These are phyloP conservation scores for Agrilus planipennis DNA, from an alignment of 1,140 invertebrate genomes.

Conservation along the genomic window DNA sequence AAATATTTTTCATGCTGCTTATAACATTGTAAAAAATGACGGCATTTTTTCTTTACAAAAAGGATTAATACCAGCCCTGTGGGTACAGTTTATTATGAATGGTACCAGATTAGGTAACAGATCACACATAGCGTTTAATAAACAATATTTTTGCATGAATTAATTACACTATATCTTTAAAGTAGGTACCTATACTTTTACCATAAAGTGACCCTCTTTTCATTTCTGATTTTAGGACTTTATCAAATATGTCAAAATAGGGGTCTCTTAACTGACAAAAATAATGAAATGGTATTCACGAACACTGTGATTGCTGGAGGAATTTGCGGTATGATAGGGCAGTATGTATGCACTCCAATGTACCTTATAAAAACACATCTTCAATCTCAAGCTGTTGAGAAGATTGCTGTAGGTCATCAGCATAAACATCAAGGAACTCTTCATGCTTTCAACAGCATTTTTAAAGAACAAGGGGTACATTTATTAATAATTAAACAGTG, in stretches of 20 bases:
- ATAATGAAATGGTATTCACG: slow-evolving; percentile 53
- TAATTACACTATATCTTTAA: not conserved
- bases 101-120: slow-evolving; percentile 29
- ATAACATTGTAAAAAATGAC: slow-evolving; percentile 45
- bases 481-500: slow-evolving; percentile 1
- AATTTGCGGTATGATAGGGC: slow-evolving; percentile 39
- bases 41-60: slow-evolving; percentile 69
- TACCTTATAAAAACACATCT: slow-evolving; percentile 82
- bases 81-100: slow-evolving; percentile 45
- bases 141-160: not conserved
- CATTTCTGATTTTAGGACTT: slow-evolving; percentile 2
- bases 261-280: slow-evolving; percentile 50
- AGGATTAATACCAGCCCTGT: slow-evolving; percentile 70
- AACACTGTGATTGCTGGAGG: slow-evolving; percentile 35
- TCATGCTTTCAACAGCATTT: slow-evolving; percentile 54
- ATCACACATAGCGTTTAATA: not conserved
- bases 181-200: not conserved
- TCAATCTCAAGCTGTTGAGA: slow-evolving; percentile 59
- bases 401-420: slow-evolving; percentile 80
- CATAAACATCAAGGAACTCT: slow-evolving; percentile 60
- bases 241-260: slow-evolving; percentile 17
- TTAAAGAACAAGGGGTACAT: slow-evolving; percentile 52
- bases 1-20: slow-evolving; percentile 34
- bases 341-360: slow-evolving; percentile 66
- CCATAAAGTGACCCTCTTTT: not conserved